phyloP scores from a whole-genome alignment of 2,888 invertebrate genomes.

The Netelia melanura region DNA sequence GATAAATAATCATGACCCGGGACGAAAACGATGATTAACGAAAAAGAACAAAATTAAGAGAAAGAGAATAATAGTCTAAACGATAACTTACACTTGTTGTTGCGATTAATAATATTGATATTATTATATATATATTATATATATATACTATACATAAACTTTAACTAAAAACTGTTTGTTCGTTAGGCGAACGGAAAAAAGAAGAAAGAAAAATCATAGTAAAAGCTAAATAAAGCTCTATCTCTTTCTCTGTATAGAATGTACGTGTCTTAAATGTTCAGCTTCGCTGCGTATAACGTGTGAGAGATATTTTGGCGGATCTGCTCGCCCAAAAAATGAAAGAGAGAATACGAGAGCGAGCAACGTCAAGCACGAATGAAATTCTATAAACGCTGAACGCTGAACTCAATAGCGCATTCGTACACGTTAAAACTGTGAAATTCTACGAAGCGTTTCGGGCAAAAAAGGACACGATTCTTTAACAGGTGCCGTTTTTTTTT shows the following conservation, averaged over 20 bases:
- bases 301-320: constrained; percentile 54
- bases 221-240: constrained; percentile 70
- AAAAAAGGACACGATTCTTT: too few relatives aligned
- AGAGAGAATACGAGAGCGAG: background rate
- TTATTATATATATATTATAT: constrained; percentile 77
- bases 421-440: background rate
- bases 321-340: background rate
- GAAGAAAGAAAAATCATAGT: constrained; percentile 60
- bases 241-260: constrained; percentile 80
- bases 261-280: constrained; percentile 80
- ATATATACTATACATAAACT: constrained; percentile 79
- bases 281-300: constrained; percentile 71
- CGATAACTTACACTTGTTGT: constrained; percentile 81
- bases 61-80: constrained; percentile 74
- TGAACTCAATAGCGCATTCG: background rate
- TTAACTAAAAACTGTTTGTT: constrained; percentile 81
- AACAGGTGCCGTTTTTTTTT: too few relatives aligned
- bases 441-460: too few relatives aligned
- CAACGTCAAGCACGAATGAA: constrained; percentile 1
- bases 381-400: constrained; percentile 3
- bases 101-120: constrained; percentile 80
- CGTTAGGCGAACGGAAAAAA: constrained; percentile 78
- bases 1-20: constrained; percentile 63
- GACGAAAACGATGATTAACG: constrained; percentile 44
- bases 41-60: constrained; percentile 49